Evolutionary conservation across 53 echinoderm and acorn worm genomes (phyloP).

Genomic region (Luidia sarsii): DNA sequence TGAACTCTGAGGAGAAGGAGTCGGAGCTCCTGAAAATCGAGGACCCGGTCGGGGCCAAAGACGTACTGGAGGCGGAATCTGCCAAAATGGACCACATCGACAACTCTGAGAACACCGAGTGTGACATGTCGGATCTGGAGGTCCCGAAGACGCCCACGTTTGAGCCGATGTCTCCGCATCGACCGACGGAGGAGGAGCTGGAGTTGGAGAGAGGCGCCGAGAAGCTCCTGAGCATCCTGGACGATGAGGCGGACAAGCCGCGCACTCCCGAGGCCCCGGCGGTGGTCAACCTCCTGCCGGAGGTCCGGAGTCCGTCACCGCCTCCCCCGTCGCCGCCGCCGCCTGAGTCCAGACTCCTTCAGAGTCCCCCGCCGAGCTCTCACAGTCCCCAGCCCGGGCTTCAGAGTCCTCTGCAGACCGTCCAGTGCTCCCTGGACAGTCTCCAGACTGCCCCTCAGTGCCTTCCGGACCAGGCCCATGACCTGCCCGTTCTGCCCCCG

Average conservation of each 20-base stretch:
- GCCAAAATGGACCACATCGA: constrained; percentile 25
- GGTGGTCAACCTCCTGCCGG: constrained; percentile 13
- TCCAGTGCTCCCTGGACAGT: constrained; percentile 4
- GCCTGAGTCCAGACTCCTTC: no score
- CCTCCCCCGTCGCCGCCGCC: constrained; percentile 11
- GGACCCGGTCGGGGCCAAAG: constrained; percentile 11
- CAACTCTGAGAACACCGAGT: constrained; percentile 32
- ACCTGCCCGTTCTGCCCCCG: neutral
- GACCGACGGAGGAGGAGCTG: constrained; percentile 45
- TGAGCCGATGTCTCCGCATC: constrained; percentile 46
- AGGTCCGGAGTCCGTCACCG: constrained; percentile 6
- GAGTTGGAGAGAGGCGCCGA: constrained; percentile 40
- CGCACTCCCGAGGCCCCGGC: constrained; percentile 9
- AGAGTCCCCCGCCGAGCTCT: constrained; percentile 10
- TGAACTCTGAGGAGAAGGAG: constrained; percentile 12
- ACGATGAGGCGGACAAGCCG: constrained; percentile 39
- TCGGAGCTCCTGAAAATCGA: constrained; percentile 2
- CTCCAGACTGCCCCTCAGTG: constrained; percentile 1
- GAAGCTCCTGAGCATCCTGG: constrained; percentile 47
- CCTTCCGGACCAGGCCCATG: neutral
- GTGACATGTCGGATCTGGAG: constrained; percentile 43
- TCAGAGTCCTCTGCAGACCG: constrained; percentile 23
- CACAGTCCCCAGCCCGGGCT: neutral
- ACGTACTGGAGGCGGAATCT: neutral
- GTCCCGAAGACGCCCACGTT: constrained; percentile 53